Conservation (phyloP, 1,140 invertebrate species). For the Heliothis virescens region DNA sequence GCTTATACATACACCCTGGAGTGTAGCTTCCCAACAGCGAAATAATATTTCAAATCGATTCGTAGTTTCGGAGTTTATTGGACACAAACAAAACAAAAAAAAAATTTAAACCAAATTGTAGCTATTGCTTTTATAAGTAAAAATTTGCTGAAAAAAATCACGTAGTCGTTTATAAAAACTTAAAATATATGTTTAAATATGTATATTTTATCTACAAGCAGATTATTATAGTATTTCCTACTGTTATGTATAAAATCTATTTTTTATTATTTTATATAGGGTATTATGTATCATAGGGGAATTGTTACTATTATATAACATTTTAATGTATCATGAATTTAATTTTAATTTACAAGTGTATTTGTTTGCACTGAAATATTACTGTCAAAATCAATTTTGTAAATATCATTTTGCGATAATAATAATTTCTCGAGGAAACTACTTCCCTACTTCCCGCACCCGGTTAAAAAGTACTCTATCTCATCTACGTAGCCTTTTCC, state of each 20-base stretch:
- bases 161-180: conserved; percentile 16
- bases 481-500: no score
- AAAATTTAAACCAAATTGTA: no score
- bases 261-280: neutral
- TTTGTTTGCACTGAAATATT: conserved; percentile 3
- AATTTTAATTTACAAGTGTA: neutral
- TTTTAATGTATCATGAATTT: neutral
- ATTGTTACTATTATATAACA: no score
- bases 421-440: no score
- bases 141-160: neutral
- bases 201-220: conserved; percentile 2
- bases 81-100: no score
- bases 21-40: neutral
- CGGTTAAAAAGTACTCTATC: no score
- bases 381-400: neutral
- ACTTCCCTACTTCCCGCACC: no score
- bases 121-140: no score
- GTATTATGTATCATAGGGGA: neutral
- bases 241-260: conserved; percentile 34
- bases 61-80: no score
- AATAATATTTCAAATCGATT: no score
- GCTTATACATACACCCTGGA: no score
- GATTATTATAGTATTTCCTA: neutral
- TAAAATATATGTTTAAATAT: neutral
- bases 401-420: no score